These are phyloP conservation scores for Darevskia nairensis DNA, from an alignment of 2,797 vertebrate genomes.

Conservation along the genomic window DNA sequence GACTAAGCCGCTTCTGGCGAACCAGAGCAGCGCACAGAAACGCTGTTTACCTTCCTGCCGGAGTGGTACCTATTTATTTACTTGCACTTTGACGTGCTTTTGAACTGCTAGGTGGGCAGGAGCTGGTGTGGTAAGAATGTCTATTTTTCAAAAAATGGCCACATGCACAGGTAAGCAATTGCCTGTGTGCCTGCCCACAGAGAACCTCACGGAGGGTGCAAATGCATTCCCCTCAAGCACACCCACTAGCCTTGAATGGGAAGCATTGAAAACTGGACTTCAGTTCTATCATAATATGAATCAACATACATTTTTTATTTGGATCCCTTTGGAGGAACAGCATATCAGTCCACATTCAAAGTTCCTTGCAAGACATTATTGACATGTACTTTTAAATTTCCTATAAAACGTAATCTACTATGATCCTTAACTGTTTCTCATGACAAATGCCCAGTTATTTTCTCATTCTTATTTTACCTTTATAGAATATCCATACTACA, in stretches of 20 bases:
- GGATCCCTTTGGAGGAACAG: not conserved
- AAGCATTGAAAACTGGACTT: not conserved
- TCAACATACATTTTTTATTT: slow-evolving; percentile 10
- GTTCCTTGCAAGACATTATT: slow-evolving; percentile 28
- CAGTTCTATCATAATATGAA: not conserved
- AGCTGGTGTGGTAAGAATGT: too few relatives aligned
- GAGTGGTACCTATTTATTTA: too few relatives aligned
- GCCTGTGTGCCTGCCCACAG: too few relatives aligned
- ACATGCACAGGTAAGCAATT: too few relatives aligned
- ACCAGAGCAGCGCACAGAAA: too few relatives aligned
- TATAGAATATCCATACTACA: slow-evolving; percentile 1
- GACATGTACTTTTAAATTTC: slow-evolving; percentile 12
- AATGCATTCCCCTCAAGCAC: too few relatives aligned
- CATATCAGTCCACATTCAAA: slow-evolving; percentile 41
- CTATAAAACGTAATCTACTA: slow-evolving; percentile 48
- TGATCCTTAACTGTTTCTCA: slow-evolving; percentile 36
- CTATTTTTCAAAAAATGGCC: not conserved
- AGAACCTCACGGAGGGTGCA: too few relatives aligned
- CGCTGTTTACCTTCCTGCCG: too few relatives aligned
- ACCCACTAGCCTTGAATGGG: not conserved
- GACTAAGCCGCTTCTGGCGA: too few relatives aligned
- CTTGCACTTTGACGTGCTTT: too few relatives aligned
- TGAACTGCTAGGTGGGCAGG: too few relatives aligned
- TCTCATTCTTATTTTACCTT: slow-evolving; percentile 48
- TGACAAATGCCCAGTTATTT: slow-evolving; percentile 53